phyloP scores from a whole-genome alignment of 2,113 vertebrate species.

The Nymphicus hollandicus region DNA sequence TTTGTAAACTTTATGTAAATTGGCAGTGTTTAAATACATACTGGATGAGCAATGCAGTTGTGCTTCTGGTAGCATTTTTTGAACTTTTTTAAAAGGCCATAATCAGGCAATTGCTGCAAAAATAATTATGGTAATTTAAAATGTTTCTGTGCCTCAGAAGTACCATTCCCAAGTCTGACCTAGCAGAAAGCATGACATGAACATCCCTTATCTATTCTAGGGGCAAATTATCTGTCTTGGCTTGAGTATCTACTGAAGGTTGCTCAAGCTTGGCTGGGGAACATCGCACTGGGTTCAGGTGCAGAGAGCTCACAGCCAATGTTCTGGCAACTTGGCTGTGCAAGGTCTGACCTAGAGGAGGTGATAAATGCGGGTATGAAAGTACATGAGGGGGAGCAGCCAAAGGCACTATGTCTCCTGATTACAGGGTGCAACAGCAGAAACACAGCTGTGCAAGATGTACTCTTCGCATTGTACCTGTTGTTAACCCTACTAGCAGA shows the following conservation, averaged over 20 bases:
- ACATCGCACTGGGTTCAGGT: not conserved
- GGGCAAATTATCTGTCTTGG: not conserved
- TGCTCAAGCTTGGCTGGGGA: not conserved
- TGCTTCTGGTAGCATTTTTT: not conserved
- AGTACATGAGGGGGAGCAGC: not conserved
- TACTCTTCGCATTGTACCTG: rapidly evolving
- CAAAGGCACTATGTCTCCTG: rapidly evolving
- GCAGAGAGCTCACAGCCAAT: not conserved
- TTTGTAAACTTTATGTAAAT: not conserved
- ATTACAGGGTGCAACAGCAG: not conserved
- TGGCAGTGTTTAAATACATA: not conserved
- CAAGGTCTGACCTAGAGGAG: not conserved
- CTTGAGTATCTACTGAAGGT: not conserved
- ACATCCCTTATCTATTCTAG: not conserved
- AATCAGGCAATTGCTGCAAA: not conserved
- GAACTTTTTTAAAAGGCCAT: not conserved
- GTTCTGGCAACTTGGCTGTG: not conserved
- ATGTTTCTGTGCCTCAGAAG: not conserved
- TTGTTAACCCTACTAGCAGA: not conserved
- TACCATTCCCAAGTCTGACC: not conserved
- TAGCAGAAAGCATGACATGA: not conserved
- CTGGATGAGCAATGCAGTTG: not conserved
- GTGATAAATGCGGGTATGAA: not conserved
- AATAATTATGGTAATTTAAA: not conserved
- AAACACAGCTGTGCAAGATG: rapidly evolving